A percentile compares a stretch with the other conserved stretches of the same genome.
These are phyloP conservation scores for Nautilus pompilius DNA, from an alignment of 1,140 invertebrate species.

Conservation along the genomic window DNA sequence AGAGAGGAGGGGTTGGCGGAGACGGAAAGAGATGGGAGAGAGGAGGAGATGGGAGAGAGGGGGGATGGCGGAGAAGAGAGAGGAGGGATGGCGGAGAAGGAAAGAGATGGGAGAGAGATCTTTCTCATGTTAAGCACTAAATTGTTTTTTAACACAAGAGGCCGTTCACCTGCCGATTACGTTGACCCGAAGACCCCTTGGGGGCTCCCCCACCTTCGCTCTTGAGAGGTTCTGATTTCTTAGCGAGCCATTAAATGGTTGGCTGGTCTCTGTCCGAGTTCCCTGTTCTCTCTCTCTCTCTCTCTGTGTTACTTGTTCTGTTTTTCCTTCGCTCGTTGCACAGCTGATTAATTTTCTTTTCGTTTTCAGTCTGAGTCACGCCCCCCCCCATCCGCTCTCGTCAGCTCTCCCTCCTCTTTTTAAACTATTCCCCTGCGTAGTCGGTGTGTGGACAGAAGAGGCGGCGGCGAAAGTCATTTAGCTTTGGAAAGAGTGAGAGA, in stretches of 20 bases:
- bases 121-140: neutral
- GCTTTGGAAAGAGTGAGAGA: no score
- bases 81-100: neutral
- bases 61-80: neutral
- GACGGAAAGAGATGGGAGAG: neutral
- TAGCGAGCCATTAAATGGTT: no score
- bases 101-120: no score
- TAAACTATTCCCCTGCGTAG: neutral
- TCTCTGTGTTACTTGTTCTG: neutral
- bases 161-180: conserved; percentile 1
- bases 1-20: no score
- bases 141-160: neutral
- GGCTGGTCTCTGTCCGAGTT: no score
- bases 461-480: neutral
- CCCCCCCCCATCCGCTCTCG: neutral
- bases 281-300: neutral
- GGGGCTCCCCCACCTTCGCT: neutral
- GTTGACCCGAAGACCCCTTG: neutral
- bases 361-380: neutral
- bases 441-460: neutral
- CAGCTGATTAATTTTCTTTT: neutral
- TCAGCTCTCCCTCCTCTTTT: neutral
- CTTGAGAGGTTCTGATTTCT: no score
- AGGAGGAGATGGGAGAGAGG: neutral
- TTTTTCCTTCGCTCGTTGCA: neutral